These are phyloP conservation scores for Rosalia funebris DNA, from an alignment of 2,888 invertebrate species.

Conservation along the genomic window DNA sequence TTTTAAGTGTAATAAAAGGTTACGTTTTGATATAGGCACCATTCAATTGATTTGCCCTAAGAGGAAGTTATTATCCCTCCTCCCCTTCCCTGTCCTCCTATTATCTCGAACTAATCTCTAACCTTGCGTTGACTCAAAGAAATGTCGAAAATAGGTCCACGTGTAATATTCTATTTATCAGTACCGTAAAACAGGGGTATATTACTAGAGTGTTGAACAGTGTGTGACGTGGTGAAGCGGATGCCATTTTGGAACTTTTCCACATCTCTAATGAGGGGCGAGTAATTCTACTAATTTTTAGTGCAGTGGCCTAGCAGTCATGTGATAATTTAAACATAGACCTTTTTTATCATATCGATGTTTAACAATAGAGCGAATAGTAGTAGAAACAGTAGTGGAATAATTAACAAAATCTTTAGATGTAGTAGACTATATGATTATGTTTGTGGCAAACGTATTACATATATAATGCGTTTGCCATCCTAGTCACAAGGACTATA, in stretches of 20 bases:
- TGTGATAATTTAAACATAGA: slow-evolving; percentile 52
- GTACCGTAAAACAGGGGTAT: slow-evolving; percentile 36
- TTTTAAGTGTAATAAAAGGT: too few species aligned
- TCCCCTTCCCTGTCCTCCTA: neutral
- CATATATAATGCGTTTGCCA: slow-evolving; percentile 14
- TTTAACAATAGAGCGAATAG: slow-evolving; percentile 50
- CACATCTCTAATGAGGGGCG: slow-evolving; percentile 62
- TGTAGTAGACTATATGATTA: slow-evolving; percentile 39
- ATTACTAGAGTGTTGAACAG: slow-evolving; percentile 49
- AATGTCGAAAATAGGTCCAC: slow-evolving; percentile 38
- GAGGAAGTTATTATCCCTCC: neutral
- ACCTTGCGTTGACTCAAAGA: neutral
- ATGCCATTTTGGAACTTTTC: slow-evolving; percentile 58
- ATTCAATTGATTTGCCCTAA: too few species aligned
- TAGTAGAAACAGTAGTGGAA: slow-evolving; percentile 41
- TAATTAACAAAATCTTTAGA: slow-evolving; percentile 38
- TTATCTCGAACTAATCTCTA: too few species aligned
- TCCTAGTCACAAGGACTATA: slow-evolving; percentile 24
- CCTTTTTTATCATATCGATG: slow-evolving; percentile 43
- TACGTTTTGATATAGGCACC: too few species aligned
- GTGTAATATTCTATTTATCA: slow-evolving; percentile 44
- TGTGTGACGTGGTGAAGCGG: slow-evolving; percentile 60
- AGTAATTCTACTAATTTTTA: slow-evolving; percentile 61
- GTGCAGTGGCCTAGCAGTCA: slow-evolving; percentile 58
- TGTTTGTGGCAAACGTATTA: slow-evolving; percentile 32